Evolutionary conservation across 2,797 vertebrate species (phyloP), one percentile per base, ranked within the genome.

Genomic region (Mareca penelope): DNA sequence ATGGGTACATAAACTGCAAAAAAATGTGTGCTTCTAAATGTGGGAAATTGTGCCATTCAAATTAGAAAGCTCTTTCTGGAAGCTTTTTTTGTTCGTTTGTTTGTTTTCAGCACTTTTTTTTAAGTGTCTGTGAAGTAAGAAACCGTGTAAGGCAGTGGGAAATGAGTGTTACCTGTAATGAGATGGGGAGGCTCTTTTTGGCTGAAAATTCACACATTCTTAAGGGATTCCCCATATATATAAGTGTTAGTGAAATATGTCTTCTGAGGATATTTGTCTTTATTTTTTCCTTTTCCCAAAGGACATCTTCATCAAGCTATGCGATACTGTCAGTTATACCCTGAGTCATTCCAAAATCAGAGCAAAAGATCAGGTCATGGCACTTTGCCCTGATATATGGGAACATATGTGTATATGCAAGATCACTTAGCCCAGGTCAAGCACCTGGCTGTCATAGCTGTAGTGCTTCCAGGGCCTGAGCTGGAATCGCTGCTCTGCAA

Each of bases 51-150:
- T 40, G 35, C 48, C 21, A 24, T 77, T 70, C 31, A 28, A 13
- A 57, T 78, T 64, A 83, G 52, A 63, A 84, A 44, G 28, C 15
- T 70, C 6, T 40, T 59, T 81, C 48, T 78, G 53, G 61, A 88
- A 91, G 17, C 10, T 80, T 19, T 2, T 0, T 26, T 80, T 19
- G 2, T 0, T 0, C 8, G 22, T 48, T 0, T 48, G 46, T 24
- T 48, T 24, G 22, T 44, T 21, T 52, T 56, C 76, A 65, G 53
- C 1, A 2, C 26, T 82, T 77, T 53, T 53, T 42, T 75, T 15
- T 21, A 52, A 48, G 29, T 90, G 31, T 82, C 76, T 70, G 37
- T 53, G 40, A 76, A 72, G 7, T 60, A 42, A 69, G 55, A 14
- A 65, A n/a, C 39, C 70, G 15, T 69, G 22, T 80, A 39, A 87